A percentile compares a stretch with the other conserved stretches of the same genome.
These are phyloP conservation scores for Cordilura impudica DNA, from an alignment of 2,888 invertebrate species.

Conservation along the genomic window DNA sequence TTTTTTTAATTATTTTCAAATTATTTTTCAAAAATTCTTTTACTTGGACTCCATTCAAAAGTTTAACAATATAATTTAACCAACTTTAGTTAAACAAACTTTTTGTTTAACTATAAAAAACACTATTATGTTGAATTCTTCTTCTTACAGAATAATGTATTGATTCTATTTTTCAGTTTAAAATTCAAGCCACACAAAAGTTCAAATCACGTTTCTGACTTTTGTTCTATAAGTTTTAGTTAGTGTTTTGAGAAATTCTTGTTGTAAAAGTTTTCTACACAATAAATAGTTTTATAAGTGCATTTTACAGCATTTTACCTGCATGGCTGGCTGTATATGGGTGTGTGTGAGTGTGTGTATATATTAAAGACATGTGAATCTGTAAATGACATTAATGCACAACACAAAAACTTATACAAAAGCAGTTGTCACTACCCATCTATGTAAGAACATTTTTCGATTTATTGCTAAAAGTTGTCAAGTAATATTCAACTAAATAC, in stretches of 20 bases:
- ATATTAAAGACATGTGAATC: not conserved
- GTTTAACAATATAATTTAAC: too few relatives aligned
- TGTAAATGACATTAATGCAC: not conserved
- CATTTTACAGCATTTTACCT: not conserved
- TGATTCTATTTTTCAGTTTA: not conserved
- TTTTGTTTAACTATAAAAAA: too few relatives aligned
- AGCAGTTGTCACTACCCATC: not conserved
- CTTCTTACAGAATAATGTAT: too few relatives aligned
- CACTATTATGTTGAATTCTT: too few relatives aligned
- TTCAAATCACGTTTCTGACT: constrained; percentile 17
- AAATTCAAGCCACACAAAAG: not conserved
- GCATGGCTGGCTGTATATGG: too few relatives aligned
- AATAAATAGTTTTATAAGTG: not conserved
- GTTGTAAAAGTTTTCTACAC: not conserved
- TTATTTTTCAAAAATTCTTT: too few relatives aligned
- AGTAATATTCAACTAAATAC: too few relatives aligned
- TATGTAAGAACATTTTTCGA: not conserved
- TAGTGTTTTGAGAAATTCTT: not conserved
- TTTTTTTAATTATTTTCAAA: too few relatives aligned
- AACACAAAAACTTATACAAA: not conserved
- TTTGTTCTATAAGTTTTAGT: not conserved
- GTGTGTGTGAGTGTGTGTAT: not conserved
- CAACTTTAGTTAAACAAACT: too few relatives aligned
- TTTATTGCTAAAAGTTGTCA: too few relatives aligned
- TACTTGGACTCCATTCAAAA: too few relatives aligned